Conservation (phyloP, 2,888 invertebrate genomes). For the Hemistola chrysoprasaria region DNA sequence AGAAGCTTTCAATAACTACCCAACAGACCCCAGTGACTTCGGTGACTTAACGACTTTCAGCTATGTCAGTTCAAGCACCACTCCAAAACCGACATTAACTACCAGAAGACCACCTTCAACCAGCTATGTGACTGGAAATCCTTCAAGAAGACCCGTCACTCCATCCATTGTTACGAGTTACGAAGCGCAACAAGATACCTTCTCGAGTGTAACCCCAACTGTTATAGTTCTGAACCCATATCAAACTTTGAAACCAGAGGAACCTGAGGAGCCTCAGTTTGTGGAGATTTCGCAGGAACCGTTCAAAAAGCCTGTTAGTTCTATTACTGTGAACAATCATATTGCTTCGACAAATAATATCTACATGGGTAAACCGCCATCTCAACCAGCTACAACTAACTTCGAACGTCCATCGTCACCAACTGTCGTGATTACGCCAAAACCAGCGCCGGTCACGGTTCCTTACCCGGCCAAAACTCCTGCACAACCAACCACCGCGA, state of each 20-base stretch:
- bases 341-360: conserved; percentile 82
- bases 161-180: conserved; percentile 50
- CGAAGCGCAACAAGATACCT: conserved; percentile 60
- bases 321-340: conserved; percentile 84
- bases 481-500: conserved; percentile 34
- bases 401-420: conserved; percentile 82
- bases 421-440: conserved; percentile 86
- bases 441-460: conserved; percentile 78
- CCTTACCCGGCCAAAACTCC: conserved; percentile 56
- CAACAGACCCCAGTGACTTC: conserved; percentile 67
- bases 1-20: conserved; percentile 70
- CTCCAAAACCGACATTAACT: conserved; percentile 52
- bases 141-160: conserved; percentile 73
- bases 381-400: conserved; percentile 34
- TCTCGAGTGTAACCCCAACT: conserved; percentile 75
- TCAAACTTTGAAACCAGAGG: conserved; percentile 57
- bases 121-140: conserved; percentile 74
- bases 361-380: conserved; percentile 68
- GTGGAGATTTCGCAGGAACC: conserved; percentile 79
- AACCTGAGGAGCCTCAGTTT: conserved; percentile 56
- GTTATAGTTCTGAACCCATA: conserved; percentile 67
- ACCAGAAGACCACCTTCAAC: conserved; percentile 68
- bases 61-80: conserved; percentile 63
- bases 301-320: conserved; percentile 71
- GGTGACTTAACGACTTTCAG: conserved; percentile 68